A percentile compares a stretch with the other conserved stretches of the same genome.
These are phyloP conservation scores for Galagoides demidoff DNA, from an alignment of 2,797 vertebrate species.

Conservation along the genomic window DNA sequence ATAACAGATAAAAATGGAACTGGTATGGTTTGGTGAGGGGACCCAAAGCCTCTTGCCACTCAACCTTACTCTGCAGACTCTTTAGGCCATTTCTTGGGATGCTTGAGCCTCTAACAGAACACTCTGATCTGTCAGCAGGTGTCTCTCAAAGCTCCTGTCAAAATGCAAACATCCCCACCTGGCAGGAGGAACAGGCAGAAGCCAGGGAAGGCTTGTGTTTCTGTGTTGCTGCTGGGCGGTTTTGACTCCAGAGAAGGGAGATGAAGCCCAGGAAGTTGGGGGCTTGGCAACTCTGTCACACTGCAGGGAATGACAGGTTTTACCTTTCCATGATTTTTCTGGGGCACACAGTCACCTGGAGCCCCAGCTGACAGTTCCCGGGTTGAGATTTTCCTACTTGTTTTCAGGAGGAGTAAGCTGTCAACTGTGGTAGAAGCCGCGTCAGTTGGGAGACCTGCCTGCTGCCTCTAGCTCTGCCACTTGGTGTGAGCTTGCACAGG, in stretches of 20 bases:
- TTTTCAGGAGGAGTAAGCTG: background rate
- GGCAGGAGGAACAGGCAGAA: background rate
- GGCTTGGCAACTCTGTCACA: background rate
- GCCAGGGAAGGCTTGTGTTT: no score
- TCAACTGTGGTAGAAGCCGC: background rate
- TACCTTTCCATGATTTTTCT: background rate
- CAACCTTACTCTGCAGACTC: no score
- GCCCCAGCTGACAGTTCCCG: background rate
- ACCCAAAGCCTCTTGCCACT: background rate
- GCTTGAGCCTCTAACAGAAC: background rate
- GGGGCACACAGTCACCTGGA: background rate
- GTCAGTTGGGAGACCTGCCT: background rate
- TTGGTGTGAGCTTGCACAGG: background rate
- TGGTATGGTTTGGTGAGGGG: background rate
- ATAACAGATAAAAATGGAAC: background rate
- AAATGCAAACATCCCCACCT: background rate
- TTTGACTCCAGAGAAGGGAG: background rate
- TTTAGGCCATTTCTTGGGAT: background rate
- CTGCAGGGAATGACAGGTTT: background rate
- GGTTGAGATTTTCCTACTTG: background rate
- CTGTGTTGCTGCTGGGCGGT: no score
- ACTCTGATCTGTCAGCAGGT: background rate
- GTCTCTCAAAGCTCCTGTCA: background rate
- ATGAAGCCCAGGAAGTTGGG: background rate
- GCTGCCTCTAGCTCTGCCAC: background rate